Conservation (phyloP, 1,140 invertebrate species). For the Papilio helenus region DNA sequence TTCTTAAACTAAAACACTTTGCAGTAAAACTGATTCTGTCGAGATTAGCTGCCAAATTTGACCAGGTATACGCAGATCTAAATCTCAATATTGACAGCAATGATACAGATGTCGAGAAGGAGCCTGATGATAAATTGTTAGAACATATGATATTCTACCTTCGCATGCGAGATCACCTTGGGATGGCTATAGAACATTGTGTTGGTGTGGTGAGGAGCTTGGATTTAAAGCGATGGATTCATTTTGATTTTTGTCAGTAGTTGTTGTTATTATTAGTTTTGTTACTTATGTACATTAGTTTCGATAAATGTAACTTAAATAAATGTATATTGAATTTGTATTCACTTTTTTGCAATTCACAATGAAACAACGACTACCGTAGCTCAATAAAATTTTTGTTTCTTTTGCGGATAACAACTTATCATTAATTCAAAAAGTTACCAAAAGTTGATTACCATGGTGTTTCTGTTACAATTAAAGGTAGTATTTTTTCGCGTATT, state of each 20-base stretch:
- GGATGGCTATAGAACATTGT: constrained; percentile 56
- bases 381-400: too few relatives aligned
- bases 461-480: too few relatives aligned
- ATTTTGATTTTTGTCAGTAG: constrained; percentile 68
- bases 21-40: constrained; percentile 60
- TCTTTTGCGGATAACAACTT: too few relatives aligned
- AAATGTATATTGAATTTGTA: constrained; percentile 40
- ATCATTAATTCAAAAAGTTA: too few relatives aligned
- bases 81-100: background rate
- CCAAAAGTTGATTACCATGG: too few relatives aligned
- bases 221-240: constrained; percentile 71
- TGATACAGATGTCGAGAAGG: constrained; percentile 11
- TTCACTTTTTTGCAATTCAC: background rate
- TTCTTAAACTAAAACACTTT: constrained; percentile 58
- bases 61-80: constrained; percentile 47
- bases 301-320: background rate
- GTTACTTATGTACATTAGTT: background rate
- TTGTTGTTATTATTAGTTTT: background rate
- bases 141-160: constrained; percentile 63
- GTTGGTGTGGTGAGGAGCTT: constrained; percentile 69
- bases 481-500: too few relatives aligned
- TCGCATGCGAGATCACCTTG: constrained; percentile 60
- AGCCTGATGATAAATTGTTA: constrained; percentile 39
- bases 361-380: too few relatives aligned
- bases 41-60: constrained; percentile 63